These are phyloP conservation scores for Trichoplusia ni DNA, from an alignment of 1,140 invertebrate species.

Conservation along the genomic window DNA sequence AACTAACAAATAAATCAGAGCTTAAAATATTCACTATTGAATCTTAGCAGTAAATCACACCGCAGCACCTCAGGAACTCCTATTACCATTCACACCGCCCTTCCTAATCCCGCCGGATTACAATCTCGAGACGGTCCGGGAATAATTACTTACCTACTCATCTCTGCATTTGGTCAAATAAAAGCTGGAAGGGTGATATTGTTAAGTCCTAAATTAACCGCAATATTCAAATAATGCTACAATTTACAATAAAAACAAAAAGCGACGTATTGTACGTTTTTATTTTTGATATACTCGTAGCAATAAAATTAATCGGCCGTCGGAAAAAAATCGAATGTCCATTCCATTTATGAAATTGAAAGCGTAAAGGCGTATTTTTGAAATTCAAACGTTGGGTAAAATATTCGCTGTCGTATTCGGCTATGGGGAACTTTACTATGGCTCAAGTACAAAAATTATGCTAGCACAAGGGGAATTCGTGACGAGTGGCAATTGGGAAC, in stretches of 20 bases:
- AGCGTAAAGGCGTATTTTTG: conserved; percentile 6
- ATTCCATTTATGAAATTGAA: conserved; percentile 33
- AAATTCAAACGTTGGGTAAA: conserved; percentile 1
- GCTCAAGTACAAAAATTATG: conserved; percentile 59
- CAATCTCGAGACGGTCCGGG: conserved; percentile 67
- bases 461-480: conserved; percentile 61
- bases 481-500: conserved; percentile 75
- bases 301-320: conserved; percentile 20
- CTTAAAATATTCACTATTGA: conserved; percentile 80
- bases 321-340: conserved; percentile 1
- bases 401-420: conserved; percentile 18
- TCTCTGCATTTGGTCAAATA: conserved; percentile 63
- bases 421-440: conserved; percentile 27
- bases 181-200: conserved; percentile 44
- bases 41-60: conserved; percentile 78
- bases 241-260: conserved; percentile 12
- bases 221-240: conserved; percentile 24
- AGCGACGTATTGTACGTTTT: not conserved
- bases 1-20: conserved; percentile 65
- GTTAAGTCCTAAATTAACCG: conserved; percentile 21
- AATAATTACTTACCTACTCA: conserved; percentile 78
- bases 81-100: conserved; percentile 80
- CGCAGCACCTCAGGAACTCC: conserved; percentile 71
- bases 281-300: conserved; percentile 22
- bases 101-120: conserved; percentile 76